Percentiles rank a stretch among this genome's conserved stretches.
phyloP scores from a whole-genome alignment of 2,113 vertebrate species.

The Hipposideros armiger region DNA sequence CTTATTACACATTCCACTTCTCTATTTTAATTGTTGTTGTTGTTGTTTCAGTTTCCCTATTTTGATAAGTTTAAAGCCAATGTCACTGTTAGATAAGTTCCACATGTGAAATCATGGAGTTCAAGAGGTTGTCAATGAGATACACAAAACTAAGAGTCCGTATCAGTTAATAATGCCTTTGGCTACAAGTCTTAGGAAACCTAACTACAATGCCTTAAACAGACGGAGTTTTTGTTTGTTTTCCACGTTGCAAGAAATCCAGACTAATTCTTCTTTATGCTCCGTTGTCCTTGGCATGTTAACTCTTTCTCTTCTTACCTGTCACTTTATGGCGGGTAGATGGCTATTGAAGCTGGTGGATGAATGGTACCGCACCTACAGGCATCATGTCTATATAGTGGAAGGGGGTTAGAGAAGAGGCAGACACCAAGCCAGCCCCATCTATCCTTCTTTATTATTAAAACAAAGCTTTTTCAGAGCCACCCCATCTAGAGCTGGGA shows the following conservation, averaged over 20 bases:
- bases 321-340: not conserved
- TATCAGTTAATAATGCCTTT: not conserved
- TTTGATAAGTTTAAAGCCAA: conserved; percentile 33
- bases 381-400: not conserved
- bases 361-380: not conserved
- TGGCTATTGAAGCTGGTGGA: not conserved
- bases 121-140: not conserved
- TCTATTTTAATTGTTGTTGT: not conserved
- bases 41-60: not conserved
- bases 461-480: not conserved
- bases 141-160: not conserved
- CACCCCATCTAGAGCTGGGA: not conserved
- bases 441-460: not conserved
- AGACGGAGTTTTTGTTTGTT: not conserved
- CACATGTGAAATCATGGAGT: not conserved
- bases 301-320: not conserved
- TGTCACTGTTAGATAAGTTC: not conserved
- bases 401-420: not conserved
- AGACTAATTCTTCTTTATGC: not conserved
- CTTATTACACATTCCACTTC: not conserved
- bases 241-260: not conserved
- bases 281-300: not conserved
- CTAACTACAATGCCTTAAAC: not conserved
- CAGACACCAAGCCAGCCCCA: not conserved
- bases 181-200: not conserved